These are phyloP conservation scores for Hemicordylus capensis DNA, from an alignment of 2,113 vertebrate species.

Conservation along the genomic window DNA sequence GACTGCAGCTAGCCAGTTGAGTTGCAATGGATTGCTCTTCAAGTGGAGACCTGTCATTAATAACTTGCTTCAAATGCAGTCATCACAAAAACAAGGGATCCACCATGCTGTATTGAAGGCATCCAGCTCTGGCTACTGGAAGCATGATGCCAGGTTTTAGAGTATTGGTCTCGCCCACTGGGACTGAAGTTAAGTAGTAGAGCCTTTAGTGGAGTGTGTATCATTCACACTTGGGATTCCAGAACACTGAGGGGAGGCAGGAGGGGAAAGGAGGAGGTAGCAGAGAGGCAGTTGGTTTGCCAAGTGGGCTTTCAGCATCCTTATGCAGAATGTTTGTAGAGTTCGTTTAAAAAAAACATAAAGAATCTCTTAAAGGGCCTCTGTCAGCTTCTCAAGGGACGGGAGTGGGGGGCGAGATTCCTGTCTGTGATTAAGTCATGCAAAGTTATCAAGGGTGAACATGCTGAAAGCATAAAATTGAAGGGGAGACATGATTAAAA, in stretches of 20 bases:
- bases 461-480: neutral
- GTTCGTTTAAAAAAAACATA: too few relatives aligned
- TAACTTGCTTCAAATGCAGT: neutral
- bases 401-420: too few relatives aligned
- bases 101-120: neutral
- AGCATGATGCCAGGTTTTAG: neutral
- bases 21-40: neutral
- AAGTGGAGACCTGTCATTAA: neutral
- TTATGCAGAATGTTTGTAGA: conserved; percentile 43
- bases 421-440: neutral
- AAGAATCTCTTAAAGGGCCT: conserved; percentile 28
- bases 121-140: neutral
- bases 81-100: neutral
- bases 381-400: conserved; percentile 25
- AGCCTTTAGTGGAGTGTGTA: conserved; percentile 37
- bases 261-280: conserved; percentile 53
- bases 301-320: conserved; percentile 39
- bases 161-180: neutral
- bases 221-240: conserved; percentile 63
- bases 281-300: conserved; percentile 55
- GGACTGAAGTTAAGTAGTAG: neutral
- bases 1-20: neutral
- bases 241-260: conserved; percentile 54
- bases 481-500: neutral
- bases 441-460: neutral